Evolutionary conservation across 1,140 invertebrate species (phyloP).

Genomic region (Drosophila busckii): DNA sequence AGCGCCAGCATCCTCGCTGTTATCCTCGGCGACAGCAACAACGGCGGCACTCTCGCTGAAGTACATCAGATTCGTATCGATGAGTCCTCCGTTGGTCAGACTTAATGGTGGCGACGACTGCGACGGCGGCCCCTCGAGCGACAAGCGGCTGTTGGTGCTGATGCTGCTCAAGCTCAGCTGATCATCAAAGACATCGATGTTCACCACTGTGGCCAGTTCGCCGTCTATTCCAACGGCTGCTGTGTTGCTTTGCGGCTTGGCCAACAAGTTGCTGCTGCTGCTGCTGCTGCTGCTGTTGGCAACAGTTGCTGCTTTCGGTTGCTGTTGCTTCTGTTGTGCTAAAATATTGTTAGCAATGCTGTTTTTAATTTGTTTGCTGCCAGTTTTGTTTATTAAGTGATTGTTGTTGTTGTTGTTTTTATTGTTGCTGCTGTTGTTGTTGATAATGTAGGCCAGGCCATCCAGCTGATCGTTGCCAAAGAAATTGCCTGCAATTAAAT

Average conservation of each 20-base stretch:
- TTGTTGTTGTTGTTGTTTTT: not conserved
- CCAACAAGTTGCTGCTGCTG: too few relatives aligned
- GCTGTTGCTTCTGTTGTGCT: constrained; percentile 8
- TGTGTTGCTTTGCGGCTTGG: constrained; percentile 9
- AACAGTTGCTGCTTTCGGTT: not conserved
- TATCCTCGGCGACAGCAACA: constrained; percentile 84
- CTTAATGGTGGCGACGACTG: constrained; percentile 82
- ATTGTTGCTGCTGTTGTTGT: constrained; percentile 34
- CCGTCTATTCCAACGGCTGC: constrained; percentile 24
- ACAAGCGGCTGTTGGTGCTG: constrained; percentile 88
- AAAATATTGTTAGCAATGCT: not conserved
- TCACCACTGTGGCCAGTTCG: constrained; percentile 65
- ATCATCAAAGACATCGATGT: constrained; percentile 82
- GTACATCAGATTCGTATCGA: constrained; percentile 86
- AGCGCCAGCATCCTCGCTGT: constrained; percentile 65
- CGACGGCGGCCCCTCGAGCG: constrained; percentile 85
- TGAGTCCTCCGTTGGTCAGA: constrained; percentile 81
- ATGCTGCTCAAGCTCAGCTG: constrained; percentile 90
- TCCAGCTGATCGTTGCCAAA: constrained; percentile 54
- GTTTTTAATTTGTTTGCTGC: not conserved
- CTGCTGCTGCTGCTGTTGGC: too few relatives aligned
- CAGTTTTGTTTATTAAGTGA: constrained; percentile 33
- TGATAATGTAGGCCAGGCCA: constrained; percentile 37
- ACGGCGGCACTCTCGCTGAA: constrained; percentile 82
- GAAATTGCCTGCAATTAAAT: constrained; percentile 27